Base-by-base conservation (phyloP, 2,797 vertebrate genomes). In the Sardinella longiceps region DNA sequence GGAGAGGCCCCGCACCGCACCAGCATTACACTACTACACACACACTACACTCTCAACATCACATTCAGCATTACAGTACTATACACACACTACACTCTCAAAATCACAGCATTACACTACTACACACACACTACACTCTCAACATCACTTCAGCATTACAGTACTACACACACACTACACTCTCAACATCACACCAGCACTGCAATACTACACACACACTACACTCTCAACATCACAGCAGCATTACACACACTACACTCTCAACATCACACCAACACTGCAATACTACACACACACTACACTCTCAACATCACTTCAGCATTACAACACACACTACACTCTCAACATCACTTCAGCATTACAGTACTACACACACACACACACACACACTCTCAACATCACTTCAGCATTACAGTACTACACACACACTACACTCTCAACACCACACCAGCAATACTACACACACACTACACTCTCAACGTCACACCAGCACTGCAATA, bases 1-100 rank as follows among this genome's bases (percentile, higher is more conserved):
- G 87, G 28, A 86, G 88, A 88, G 87, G 33, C 20, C 6, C 39
- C 18, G 18, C 51, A 5, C 51, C 5, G 51, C 51, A 18, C 50
- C 50, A 18, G 10, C 51, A 53, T 5, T 18, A 30, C 25, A 66
- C 60, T 28, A 66, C n/a, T 10, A 5, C 60, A 66, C 60, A 66
- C 60, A 9, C 60, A 66, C 60, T 28, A 14, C n/a, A 66, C n/a
- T n/a, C n/a, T n/a, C 11, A n/a, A 66, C 60, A 66, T 9, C n/a
- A 12, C 23, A 58, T n/a, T n/a, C 56, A 5, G 2, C 56, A n/a
- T 5, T 23, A 30, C 25, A 66, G 25, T 28, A 12, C n/a, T 9
- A 5, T 28, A 30, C 60, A 66, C 60, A 7, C n/a, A 58, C 56
- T 9, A 7, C 56, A 58, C 56, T n/a, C n/a, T n/a, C 12, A 33